phyloP scores from a whole-genome alignment of 1,140 invertebrate genomes.

The Papilio polytes region DNA sequence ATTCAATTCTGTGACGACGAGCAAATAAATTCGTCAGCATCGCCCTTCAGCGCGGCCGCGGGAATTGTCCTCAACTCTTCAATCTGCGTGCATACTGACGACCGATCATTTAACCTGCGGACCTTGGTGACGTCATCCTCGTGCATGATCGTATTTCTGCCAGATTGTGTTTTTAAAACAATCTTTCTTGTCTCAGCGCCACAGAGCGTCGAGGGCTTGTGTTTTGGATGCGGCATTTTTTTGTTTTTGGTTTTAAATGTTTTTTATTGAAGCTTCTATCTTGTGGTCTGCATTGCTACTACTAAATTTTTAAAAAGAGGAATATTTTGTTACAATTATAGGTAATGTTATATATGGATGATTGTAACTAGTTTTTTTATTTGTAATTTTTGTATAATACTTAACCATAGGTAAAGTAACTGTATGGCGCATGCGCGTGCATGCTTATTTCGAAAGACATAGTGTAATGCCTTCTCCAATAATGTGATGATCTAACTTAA shows the following conservation, averaged over 20 bases:
- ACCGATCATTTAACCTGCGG: conserved; percentile 68
- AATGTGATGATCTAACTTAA: neutral
- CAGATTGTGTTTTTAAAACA: conserved; percentile 33
- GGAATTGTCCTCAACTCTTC: conserved; percentile 47
- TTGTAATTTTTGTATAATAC: neutral
- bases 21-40: conserved; percentile 35
- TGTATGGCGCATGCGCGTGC: no score
- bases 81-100: conserved; percentile 52
- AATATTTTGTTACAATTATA: neutral
- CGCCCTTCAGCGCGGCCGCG: conserved; percentile 44
- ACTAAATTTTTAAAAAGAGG: neutral
- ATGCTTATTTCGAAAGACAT: no score
- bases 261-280: no score
- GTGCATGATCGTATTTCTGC: conserved; percentile 18
- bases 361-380: neutral
- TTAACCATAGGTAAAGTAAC: no score
- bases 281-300: neutral
- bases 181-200: conserved; percentile 8
- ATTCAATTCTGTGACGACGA: conserved; percentile 27
- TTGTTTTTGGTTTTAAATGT: neutral
- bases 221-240: conserved; percentile 31
- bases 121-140: conserved; percentile 56
- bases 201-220: neutral
- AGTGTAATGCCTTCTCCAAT: neutral
- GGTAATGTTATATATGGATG: neutral